phyloP scores from a whole-genome alignment of 2,113 vertebrate species.

The Paralichthys olivaceus region DNA sequence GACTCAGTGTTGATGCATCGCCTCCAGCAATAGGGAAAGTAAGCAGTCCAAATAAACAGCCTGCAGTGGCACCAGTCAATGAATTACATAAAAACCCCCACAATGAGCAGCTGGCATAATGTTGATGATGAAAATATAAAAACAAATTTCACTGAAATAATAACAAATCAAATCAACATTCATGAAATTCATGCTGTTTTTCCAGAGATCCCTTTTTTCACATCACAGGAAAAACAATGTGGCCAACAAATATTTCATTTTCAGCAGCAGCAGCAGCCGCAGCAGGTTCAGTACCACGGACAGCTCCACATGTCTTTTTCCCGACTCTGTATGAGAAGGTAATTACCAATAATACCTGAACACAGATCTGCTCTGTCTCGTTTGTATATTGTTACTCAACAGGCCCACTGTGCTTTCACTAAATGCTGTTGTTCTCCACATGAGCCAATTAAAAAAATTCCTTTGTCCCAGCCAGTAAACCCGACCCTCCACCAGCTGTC shows the following conservation, averaged over 20 bases:
- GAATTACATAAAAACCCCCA: background rate
- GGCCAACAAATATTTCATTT: background rate
- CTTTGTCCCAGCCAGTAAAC: conserved; percentile 32
- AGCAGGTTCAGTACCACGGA: conserved; percentile 28
- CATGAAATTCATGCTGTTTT: conserved; percentile 26
- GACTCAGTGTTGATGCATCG: background rate
- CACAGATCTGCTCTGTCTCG: conserved; percentile 6
- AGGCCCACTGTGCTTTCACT: conserved; percentile 21
- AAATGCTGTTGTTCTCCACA: conserved; percentile 38
- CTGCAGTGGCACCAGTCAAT: conserved; percentile 14
- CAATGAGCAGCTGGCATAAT: conserved; percentile 36
- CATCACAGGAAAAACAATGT: conserved; percentile 15
- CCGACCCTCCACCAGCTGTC: conserved; percentile 24
- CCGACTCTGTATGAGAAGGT: conserved; percentile 1
- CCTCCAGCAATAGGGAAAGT: background rate
- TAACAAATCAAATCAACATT: conserved; percentile 37
- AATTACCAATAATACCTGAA: conserved; percentile 32
- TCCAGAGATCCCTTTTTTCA: conserved; percentile 15
- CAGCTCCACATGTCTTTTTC: conserved; percentile 15
- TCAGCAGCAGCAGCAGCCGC: conserved; percentile 6
- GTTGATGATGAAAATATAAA: conserved; percentile 7
- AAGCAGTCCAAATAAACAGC: conserved; percentile 3
- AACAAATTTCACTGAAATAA: conserved; percentile 25
- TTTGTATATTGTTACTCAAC: conserved; percentile 23
- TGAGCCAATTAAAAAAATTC: conserved; percentile 53